Percentiles rank a stretch among this genome's conserved stretches.
These are phyloP conservation scores for Cryptus viduatorius DNA, from an alignment of 2,888 invertebrate genomes.

Conservation along the genomic window DNA sequence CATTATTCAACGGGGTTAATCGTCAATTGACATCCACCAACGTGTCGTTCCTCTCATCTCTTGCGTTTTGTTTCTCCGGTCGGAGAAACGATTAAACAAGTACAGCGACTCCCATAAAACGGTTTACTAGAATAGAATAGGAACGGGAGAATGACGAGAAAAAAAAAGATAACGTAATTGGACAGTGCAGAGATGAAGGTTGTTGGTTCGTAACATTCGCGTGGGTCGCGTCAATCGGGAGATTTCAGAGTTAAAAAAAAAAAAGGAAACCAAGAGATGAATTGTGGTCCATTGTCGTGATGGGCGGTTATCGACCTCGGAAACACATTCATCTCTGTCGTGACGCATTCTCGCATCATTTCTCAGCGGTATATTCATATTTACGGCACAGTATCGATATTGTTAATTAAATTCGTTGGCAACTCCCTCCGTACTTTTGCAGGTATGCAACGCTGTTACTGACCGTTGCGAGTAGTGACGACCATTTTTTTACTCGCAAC, in stretches of 20 bases:
- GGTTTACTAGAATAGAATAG: neutral
- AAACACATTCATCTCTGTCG: neutral
- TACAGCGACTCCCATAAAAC: slow-evolving; percentile 3
- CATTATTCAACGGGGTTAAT: neutral
- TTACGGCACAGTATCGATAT: too few species aligned
- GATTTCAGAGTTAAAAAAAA: neutral
- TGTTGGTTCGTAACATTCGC: neutral
- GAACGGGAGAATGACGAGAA: neutral
- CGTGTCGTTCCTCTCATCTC: neutral
- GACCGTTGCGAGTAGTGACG: too few species aligned
- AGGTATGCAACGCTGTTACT: too few species aligned
- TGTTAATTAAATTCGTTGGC: too few species aligned
- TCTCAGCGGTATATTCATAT: too few species aligned
- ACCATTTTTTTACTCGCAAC: too few species aligned
- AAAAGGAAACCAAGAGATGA: neutral
- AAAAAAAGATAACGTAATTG: neutral
- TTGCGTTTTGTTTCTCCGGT: neutral
- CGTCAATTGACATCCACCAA: neutral
- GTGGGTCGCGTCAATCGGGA: neutral
- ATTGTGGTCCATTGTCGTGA: neutral
- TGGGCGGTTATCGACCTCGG: neutral
- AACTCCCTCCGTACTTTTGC: too few species aligned
- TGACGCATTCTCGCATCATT: too few species aligned
- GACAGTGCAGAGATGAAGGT: neutral
- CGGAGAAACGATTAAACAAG: neutral